Base-by-base conservation (phyloP, 2,888 invertebrate genomes). In the Coecobrya sp. region DNA sequence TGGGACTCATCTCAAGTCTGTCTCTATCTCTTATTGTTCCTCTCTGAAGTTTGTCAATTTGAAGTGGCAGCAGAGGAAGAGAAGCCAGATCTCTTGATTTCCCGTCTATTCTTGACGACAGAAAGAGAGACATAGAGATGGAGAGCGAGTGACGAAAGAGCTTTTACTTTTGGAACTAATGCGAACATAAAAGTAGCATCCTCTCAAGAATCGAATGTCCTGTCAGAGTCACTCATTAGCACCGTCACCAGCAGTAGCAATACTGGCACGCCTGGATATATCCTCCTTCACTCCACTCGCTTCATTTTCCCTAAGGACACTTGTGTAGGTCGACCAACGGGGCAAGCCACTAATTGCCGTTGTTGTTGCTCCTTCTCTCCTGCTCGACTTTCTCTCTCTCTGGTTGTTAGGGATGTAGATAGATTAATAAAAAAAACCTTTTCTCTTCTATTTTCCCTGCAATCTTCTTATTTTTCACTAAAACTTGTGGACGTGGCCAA, bases 171-270 rank as follows among this genome's bases (percentile, higher is more conserved):
- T 11, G 36, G 42, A 36, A 70, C 27, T 68, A 68, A 27, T 68
- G 68, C 16, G 68, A 4, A 30, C 62, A 5, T 16, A 68, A 68
- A 30, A 68, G 30, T 13, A n/a, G 7, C 30, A 68, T 1, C 68
- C 11, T 70, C 36, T 42, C 22, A 65, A 10, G 65, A 65, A 27
- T 27, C 65, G n/a, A 70, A n/a, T 70, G 70, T 42, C 70, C 42
- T 70, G 70, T 70, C 70, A 42, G 42, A 70, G 36, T 8, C n/a
- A 70, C 70, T 70, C 70, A 70, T 70, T 70, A 70, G 36, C 42
- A 7, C 13, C 30, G 13, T 68, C 13, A 10, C 62, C 36, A 36
- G 2, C 36, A 36, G 36, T 2, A 36, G 36, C 3, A 62, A 0
- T 62, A 25, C 8, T 62, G n/a, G 25, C 7, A 62, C 10, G 22